phyloP scores from a whole-genome alignment of 2,113 vertebrate genomes.

The Pterophyllum scalare region DNA sequence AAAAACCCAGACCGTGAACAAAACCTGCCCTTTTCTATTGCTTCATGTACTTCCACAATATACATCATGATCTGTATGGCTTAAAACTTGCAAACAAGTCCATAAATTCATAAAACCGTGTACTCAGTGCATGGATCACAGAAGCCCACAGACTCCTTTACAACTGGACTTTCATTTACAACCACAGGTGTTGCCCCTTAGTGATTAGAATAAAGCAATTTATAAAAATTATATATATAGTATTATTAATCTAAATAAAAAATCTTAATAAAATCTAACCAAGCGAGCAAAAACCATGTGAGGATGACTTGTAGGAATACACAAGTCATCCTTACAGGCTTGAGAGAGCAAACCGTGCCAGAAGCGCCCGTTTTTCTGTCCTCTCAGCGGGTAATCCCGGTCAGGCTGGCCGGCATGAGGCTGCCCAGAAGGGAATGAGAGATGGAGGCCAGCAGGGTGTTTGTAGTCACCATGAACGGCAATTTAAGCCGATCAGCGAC shows the following conservation, averaged over 20 bases:
- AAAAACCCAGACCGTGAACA: too few species aligned
- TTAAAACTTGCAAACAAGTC: background rate
- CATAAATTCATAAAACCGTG: background rate
- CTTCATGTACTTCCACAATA: too few species aligned
- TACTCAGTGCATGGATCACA: background rate
- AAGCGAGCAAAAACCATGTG: background rate
- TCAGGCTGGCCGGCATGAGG: background rate
- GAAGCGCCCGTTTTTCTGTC: background rate
- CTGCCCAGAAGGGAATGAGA: background rate
- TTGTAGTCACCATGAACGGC: constrained; percentile 28
- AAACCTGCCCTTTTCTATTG: too few species aligned
- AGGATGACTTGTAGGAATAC: background rate
- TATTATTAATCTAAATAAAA: background rate
- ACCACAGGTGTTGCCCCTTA: background rate
- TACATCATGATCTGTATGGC: too few species aligned
- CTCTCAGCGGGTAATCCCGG: constrained; percentile 21
- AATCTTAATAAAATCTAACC: background rate
- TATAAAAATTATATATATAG: background rate
- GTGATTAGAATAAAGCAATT: background rate
- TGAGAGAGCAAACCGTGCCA: background rate
- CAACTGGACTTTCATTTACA: background rate
- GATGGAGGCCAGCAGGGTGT: constrained; percentile 35
- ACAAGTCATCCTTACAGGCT: background rate
- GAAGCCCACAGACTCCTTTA: background rate
- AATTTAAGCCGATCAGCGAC: constrained; percentile 46